Evolutionary conservation across 2,113 vertebrate species (phyloP).

Genomic region (Cyphomyrus discorhynchus): DNA sequence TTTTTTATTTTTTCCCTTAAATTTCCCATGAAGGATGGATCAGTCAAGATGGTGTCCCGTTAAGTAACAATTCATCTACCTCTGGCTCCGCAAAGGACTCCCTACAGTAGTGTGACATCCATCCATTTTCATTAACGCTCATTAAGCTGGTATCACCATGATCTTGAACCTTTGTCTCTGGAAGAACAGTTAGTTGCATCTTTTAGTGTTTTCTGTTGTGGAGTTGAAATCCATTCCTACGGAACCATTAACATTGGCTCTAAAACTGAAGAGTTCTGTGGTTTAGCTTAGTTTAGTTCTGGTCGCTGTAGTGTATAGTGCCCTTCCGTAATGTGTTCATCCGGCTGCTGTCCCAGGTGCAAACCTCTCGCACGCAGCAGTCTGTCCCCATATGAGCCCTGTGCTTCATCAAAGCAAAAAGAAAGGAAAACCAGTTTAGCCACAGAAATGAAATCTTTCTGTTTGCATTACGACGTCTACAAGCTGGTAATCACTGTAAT

Average conservation of each 20-base stretch:
- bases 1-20: no score
- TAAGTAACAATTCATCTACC: background rate
- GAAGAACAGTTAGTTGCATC: background rate
- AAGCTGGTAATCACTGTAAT: slow-evolving; percentile 75
- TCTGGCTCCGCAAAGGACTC: background rate
- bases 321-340: background rate
- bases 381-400: background rate
- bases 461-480: slow-evolving; percentile 68
- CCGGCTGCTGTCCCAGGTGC: background rate
- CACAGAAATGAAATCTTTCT: slow-evolving; percentile 33
- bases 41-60: background rate
- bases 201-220: background rate
- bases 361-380: background rate
- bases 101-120: background rate
- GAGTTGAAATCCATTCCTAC: background rate
- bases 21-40: background rate
- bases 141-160: background rate
- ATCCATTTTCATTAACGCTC: background rate
- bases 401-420: background rate
- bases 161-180: background rate
- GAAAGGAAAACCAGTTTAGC: slow-evolving; percentile 21
- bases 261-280: background rate
- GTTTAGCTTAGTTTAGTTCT: background rate
- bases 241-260: background rate
- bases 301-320: background rate